Base-by-base conservation (phyloP, 2,888 invertebrate species). In the Allygus modestus region DNA sequence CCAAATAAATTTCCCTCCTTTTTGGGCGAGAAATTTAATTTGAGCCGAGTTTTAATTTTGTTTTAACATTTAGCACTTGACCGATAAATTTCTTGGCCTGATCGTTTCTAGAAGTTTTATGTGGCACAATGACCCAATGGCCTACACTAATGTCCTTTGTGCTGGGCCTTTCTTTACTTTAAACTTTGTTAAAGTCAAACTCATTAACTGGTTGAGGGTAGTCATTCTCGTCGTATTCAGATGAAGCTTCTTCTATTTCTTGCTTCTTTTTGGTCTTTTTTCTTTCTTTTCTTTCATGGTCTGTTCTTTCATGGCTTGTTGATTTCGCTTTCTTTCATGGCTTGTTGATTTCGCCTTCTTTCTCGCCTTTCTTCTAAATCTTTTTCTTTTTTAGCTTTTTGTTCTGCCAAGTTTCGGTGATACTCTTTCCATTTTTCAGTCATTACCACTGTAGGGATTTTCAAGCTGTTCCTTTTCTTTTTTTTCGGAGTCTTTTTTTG, bases 351-450 rank as follows among this genome's bases (percentile, higher is more conserved):
- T 51, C 51, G 7, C 17, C 51, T 51, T 51, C 17, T 51, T 51
- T 51, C 51, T 51, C 51, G 2, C n/a, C 51, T 51, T 51, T 51
- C 51, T 51, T 51, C 17, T 51, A 51, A 17, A 11, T 51, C 15
- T 51, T 51, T 51, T 65, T n/a, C 65, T 65, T 65, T 65, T 65
- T 65, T 4, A n/a, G 65, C 65, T 15, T 28, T 65, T 23, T 65
- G 5, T 65, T 65, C 65, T 23, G 23, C 65, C 5, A 65, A 5
- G 5, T 5, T 65, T 28, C 12, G 1, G 31, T 65, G 65, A 15
- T 65, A 65, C 65, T 23, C 65, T 15, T 65, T 65, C 65, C 65
- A 65, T 23, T 65, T 65, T 28, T 65, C 65, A 7, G 65, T 11
- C 1, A 23, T 65, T 1, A 65, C 26, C 1, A 65, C 65, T 28